Base-by-base conservation (phyloP, 2,113 vertebrate genomes). In the Neofelis nebulosa region DNA sequence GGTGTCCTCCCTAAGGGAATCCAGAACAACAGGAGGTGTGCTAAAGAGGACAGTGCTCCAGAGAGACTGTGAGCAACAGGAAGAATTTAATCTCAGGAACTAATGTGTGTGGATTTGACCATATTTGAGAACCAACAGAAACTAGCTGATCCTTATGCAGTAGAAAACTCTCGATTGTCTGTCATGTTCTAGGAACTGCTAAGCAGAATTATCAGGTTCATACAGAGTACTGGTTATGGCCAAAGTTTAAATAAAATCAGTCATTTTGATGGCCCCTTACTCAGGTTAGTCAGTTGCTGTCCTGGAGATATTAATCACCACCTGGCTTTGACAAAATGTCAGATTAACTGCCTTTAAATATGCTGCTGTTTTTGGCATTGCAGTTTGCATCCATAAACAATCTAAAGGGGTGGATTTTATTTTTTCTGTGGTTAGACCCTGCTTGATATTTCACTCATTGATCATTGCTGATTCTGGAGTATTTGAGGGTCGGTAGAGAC, bases 31-130 rank as follows among this genome's bases (percentile, higher is more conserved):
- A n/a, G 14, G 13, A 38, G 31, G 18, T 2, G 31, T 5, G 2
- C 27, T 3, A 33, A 5, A 36, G 38, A 68, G 36, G 33, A 11
- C 6, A 2, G 9, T 0, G 23, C 23, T n/a, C 27, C 27, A 5
- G 74, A n/a, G 36, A 23, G 38, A 45, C 15, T 15, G 1, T 2
- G 3, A 2, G 1, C 14, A 50, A 38, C 79, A 14, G 15, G 65
- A 79, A 68, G 65, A 73, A 13, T n/a, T 61, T 21, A 7, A 23
- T 57, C 36, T 61, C 50, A 65, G 78, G 29, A 48, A 38, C 57
- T n/a, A 29, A 10, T 11, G 31, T 57, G 7, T 57, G 71, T 68
- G 15, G 14, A 23, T 18, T 27, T 15, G 52, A 25, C 41, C 18
- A 0, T 7, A 29, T n/a, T 31, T 45, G 65, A 66, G 57, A 25